A percentile compares a stretch with the other conserved stretches of the same genome.
Evolutionary conservation across 2,797 vertebrate species (phyloP).

Genomic region (Paedocypris micromegethes): DNA sequence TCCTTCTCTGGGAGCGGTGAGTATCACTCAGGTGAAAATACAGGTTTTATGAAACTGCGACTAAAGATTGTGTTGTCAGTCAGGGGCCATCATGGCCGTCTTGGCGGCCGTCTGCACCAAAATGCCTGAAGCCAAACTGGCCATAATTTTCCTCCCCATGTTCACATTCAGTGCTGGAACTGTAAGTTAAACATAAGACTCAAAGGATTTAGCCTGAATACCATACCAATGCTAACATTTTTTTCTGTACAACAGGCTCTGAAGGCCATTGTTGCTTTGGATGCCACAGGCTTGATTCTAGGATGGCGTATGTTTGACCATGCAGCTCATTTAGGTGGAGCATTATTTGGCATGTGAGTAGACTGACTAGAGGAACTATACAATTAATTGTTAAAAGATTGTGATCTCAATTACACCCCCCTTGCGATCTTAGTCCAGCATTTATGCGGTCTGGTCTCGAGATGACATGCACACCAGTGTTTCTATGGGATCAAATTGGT

Average conservation of each 20-base stretch:
- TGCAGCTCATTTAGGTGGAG: conserved; percentile 90
- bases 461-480: too few relatives aligned
- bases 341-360: conserved; percentile 89
- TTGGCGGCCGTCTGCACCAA: conserved; percentile 87
- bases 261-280: conserved; percentile 88
- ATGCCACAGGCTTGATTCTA: conserved; percentile 79
- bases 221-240: neutral
- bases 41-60: neutral
- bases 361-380: neutral
- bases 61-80: conserved; percentile 64
- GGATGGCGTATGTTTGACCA: conserved; percentile 94
- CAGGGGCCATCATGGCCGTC: conserved; percentile 91
- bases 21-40: conserved; percentile 43
- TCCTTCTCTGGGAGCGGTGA: conserved; percentile 90
- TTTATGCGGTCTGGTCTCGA: too few relatives aligned
- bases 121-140: conserved; percentile 88
- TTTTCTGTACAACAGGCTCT: conserved; percentile 71
- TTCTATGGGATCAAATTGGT: neutral
- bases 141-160: conserved; percentile 91
- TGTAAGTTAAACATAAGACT: conserved; percentile 64
- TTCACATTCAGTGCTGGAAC: conserved; percentile 87
- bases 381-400: too few relatives aligned
- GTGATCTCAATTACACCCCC: too few relatives aligned
- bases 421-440: too few relatives aligned
- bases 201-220: too few relatives aligned